A percentile compares a stretch with the other conserved stretches of the same genome.
Conservation (phyloP, 2,113 vertebrate genomes). For the Rallus limicola region DNA sequence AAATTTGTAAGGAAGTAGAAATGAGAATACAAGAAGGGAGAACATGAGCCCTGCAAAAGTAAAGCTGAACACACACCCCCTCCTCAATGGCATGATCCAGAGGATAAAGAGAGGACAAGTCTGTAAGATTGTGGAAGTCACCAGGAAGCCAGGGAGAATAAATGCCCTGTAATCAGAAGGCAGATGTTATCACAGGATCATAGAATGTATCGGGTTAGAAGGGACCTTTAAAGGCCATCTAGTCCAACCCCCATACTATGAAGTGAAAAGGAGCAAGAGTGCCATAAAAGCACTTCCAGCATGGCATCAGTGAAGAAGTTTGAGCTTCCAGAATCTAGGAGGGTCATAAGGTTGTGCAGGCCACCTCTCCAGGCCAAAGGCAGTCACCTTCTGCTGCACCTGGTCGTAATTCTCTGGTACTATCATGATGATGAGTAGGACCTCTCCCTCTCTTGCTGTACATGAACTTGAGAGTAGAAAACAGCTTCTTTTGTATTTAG, state of each 20-base stretch:
- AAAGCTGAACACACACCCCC: neutral
- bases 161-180: neutral
- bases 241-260: neutral
- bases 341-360: fast-evolving
- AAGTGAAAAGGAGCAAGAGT: neutral
- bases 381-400: neutral
- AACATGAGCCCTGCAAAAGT: neutral
- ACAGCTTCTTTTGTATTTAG: neutral
- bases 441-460: neutral
- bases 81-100: neutral
- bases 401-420: neutral
- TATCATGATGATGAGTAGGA: fast-evolving
- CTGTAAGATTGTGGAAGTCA: neutral
- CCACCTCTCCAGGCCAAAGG: fast-evolving
- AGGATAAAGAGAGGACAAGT: neutral
- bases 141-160: neutral
- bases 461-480: neutral
- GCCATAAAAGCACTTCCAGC: neutral
- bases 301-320: neutral
- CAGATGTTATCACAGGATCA: neutral
- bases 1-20: neutral
- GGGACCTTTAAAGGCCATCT: too few species aligned
- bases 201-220: too few species aligned
- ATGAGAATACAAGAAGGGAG: neutral
- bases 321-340: neutral